A percentile compares a stretch with the other conserved stretches of the same genome.
phyloP scores from a whole-genome alignment of 2,113 vertebrate species.

The Phylloscopus trochilus region DNA sequence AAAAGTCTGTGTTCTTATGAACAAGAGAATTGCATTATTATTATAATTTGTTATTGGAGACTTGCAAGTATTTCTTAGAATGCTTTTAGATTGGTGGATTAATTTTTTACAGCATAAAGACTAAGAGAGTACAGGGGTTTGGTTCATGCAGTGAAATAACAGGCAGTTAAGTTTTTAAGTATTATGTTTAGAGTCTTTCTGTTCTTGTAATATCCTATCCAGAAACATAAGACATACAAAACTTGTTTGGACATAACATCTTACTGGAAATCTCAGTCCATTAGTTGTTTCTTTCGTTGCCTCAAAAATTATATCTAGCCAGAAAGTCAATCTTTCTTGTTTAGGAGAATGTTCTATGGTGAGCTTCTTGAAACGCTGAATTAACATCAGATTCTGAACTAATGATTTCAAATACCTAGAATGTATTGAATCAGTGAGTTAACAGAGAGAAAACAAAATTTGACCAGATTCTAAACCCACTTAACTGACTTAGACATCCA shows the following conservation, averaged over 20 bases:
- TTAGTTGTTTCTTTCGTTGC: constrained; percentile 84
- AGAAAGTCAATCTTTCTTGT: constrained; percentile 90
- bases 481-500: not conserved
- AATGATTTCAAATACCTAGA: constrained; percentile 92
- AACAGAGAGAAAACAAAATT: not conserved
- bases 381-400: constrained; percentile 91
- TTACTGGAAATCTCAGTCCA: constrained; percentile 92
- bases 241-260: constrained; percentile 9
- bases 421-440: constrained; percentile 37
- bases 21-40: not conserved
- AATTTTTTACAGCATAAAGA: not conserved
- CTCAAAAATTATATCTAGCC: constrained; percentile 97
- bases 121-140: not conserved
- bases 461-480: not conserved
- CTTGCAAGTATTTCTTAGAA: not conserved
- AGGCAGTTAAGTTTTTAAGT: not conserved
- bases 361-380: constrained; percentile 90
- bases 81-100: not conserved
- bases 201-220: not conserved
- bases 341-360: constrained; percentile 82
- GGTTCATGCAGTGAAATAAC: not conserved
- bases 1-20: not conserved
- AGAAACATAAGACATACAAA: constrained; percentile 28
- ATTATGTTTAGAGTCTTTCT: not conserved
- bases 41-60: not conserved